phyloP scores from a whole-genome alignment of 2,888 invertebrate genomes.

The Cryptocheilus praepositus region DNA sequence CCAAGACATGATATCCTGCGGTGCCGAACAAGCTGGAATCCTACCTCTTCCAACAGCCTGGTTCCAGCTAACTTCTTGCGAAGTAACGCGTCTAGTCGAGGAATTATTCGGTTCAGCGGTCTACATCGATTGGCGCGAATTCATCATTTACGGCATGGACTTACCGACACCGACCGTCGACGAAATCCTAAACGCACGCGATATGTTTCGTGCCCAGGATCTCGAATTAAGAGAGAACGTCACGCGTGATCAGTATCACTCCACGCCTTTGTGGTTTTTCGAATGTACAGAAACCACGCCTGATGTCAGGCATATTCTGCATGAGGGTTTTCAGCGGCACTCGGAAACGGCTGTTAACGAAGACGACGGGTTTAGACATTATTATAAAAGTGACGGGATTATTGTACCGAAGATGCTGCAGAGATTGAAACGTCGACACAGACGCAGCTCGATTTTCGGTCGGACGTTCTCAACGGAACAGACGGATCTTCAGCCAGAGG shows the following conservation, averaged over 20 bases:
- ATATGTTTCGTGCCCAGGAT: slow-evolving; percentile 76
- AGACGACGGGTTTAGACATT: not conserved
- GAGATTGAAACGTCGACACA: not conserved
- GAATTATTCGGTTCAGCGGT: slow-evolving; percentile 77
- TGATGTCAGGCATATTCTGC: not conserved
- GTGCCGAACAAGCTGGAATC: slow-evolving; percentile 74
- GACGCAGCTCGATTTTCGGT: not conserved
- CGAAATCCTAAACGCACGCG: slow-evolving; percentile 77
- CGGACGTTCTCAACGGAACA: not conserved
- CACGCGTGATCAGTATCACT: slow-evolving; percentile 66
- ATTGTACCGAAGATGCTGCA: not conserved
- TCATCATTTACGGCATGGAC: slow-evolving; percentile 79
- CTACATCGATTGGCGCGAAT: slow-evolving; percentile 82
- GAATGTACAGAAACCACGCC: slow-evolving; percentile 42
- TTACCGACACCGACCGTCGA: slow-evolving; percentile 77
- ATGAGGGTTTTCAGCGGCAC: slow-evolving; percentile 8
- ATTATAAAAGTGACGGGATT: not conserved
- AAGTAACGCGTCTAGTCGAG: slow-evolving; percentile 75
- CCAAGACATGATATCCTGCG: slow-evolving; percentile 77
- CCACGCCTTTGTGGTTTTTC: slow-evolving; percentile 74
- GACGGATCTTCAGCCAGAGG: not conserved
- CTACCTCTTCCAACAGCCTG: slow-evolving; percentile 71
- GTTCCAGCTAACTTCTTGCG: slow-evolving; percentile 74
- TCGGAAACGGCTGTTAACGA: slow-evolving; percentile 20
- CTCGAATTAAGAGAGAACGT: slow-evolving; percentile 68